Conservation (phyloP, 2,888 invertebrate genomes). For the Ptycholaimellus sp. region DNA sequence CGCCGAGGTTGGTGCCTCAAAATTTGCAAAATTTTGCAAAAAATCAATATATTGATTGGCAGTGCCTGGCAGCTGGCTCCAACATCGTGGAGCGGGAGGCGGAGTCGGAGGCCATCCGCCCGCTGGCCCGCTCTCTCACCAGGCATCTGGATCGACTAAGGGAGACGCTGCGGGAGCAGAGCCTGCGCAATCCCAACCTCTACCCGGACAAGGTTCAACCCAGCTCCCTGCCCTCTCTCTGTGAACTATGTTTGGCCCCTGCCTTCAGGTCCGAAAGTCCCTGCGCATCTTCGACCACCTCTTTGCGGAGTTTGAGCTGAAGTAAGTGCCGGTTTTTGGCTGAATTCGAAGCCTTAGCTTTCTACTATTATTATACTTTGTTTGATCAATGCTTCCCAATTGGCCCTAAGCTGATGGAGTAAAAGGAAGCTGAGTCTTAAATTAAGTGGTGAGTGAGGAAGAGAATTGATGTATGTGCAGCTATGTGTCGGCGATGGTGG, state of each 20-base stretch:
- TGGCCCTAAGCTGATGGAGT: too few species aligned
- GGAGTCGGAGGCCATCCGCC: conserved; percentile 84
- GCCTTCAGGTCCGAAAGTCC: conserved; percentile 2
- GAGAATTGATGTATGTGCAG: too few species aligned
- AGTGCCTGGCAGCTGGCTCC: conserved; percentile 89
- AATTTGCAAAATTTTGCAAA: not conserved
- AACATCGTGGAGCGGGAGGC: conserved; percentile 88
- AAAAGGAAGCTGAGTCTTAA: too few species aligned
- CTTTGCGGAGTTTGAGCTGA: conserved; percentile 85
- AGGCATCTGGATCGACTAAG: conserved; percentile 77
- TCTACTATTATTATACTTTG: not conserved
- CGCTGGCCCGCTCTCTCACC: conserved; percentile 81
- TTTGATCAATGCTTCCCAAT: too few species aligned
- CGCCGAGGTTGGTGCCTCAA: conserved; percentile 48
- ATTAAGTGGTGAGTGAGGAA: too few species aligned
- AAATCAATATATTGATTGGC: conserved; percentile 20
- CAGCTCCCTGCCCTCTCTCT: too few species aligned
- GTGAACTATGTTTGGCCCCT: too few species aligned
- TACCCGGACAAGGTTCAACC: conserved; percentile 30
- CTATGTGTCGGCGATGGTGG: conserved; percentile 97
- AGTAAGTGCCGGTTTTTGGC: conserved; percentile 24
- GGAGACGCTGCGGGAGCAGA: conserved; percentile 58
- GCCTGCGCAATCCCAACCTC: conserved; percentile 25
- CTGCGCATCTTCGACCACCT: conserved; percentile 48
- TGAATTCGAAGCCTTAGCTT: not conserved